Percentiles rank a stretch among this genome's conserved stretches.
These are phyloP conservation scores for Turritopsis rubra DNA, from an alignment of 30 jellyfish, hydroid and myxozoan genomes.

Conservation along the genomic window DNA sequence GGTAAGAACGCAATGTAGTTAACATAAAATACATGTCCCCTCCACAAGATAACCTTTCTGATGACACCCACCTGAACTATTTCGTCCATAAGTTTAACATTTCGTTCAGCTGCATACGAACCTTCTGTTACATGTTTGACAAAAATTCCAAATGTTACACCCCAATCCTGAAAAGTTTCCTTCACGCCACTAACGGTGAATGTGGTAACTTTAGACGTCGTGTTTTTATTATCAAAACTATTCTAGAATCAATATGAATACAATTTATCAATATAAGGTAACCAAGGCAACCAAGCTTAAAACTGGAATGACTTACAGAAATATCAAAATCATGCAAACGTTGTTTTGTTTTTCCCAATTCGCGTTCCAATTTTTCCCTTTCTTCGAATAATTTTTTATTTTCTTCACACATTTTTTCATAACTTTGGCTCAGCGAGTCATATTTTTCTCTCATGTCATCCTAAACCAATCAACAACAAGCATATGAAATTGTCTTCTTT, in stretches of 20 bases:
- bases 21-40: not conserved
- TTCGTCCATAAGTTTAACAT: not conserved
- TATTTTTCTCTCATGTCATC: not conserved
- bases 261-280: not conserved
- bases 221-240: not conserved
- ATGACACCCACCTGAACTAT: not conserved
- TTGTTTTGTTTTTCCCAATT: not conserved
- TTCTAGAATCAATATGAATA: not conserved
- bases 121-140: not conserved
- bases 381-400: not conserved
- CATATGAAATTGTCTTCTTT: not conserved
- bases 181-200: too few relatives aligned
- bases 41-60: not conserved
- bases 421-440: too few relatives aligned
- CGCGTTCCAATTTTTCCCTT: not conserved
- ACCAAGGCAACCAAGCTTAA: not conserved
- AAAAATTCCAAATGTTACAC: not conserved
- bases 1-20: too few relatives aligned
- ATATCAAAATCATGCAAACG: not conserved
- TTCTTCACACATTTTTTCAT: not conserved
- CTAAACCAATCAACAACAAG: not conserved
- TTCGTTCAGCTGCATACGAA: not conserved
- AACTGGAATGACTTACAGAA: not conserved
- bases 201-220: not conserved
- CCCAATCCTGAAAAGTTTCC: not conserved